Evolutionary conservation across 2,888 invertebrate genomes (phyloP).

Genomic region (Acleris emargana): DNA sequence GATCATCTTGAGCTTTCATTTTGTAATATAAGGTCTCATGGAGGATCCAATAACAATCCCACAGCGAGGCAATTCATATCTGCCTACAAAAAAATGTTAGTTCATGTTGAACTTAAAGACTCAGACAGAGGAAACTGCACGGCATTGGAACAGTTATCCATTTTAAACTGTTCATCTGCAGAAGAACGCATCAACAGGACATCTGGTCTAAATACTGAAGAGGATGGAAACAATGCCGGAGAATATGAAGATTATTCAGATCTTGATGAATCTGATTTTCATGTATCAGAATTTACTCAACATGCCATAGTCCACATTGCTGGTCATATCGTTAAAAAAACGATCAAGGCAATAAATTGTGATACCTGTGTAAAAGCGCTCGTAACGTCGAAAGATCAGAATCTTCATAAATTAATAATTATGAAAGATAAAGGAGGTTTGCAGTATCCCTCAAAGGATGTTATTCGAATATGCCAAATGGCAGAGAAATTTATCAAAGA

Average conservation of each 20-base stretch:
- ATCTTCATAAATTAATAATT: conserved; percentile 16
- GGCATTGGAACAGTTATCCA: background rate
- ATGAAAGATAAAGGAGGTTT: background rate
- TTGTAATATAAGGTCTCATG: conserved; percentile 38
- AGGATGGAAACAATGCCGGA: background rate
- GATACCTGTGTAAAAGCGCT: conserved; percentile 12
- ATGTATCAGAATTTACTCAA: conserved; percentile 1
- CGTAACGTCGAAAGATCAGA: conserved; percentile 1
- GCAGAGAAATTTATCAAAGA: background rate
- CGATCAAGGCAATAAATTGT: conserved; percentile 8
- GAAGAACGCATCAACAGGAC: background rate
- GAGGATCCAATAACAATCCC: conserved; percentile 40
- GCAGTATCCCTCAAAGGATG: conserved; percentile 1
- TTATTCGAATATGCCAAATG: background rate
- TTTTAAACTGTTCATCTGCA: conserved; percentile 8
- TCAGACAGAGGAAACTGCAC: background rate
- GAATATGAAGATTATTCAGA: background rate
- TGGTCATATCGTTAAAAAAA: conserved; percentile 3
- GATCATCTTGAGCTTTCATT: conserved; percentile 34
- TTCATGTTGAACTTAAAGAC: conserved; percentile 17
- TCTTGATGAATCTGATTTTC: conserved; percentile 1
- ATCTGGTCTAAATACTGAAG: background rate
- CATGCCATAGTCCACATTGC: conserved; percentile 24
- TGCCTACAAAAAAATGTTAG: conserved; percentile 35
- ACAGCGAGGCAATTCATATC: conserved; percentile 36